Evolutionary conservation across 2,113 vertebrate genomes (phyloP), one percentile per base, ranked within the genome.

Genomic region (Cercopithecus mona): DNA sequence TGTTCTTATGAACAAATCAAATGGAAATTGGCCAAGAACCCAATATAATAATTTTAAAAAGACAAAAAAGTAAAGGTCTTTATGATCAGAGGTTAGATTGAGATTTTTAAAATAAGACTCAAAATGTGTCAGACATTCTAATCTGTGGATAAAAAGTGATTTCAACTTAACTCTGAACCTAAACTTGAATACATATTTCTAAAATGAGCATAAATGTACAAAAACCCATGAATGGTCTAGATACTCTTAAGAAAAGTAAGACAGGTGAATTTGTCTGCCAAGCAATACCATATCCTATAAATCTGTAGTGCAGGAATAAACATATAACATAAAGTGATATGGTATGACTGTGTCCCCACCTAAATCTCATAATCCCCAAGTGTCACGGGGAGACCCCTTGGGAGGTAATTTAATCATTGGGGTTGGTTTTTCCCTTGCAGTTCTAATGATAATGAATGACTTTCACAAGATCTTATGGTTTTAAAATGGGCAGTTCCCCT

Each of bases 1-100:
- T 38, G 9, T 90, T 80, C 76, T 84, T 30, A 94, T 57, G 55
- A 96, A 90, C 43, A 94, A 92, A 88, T 88, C 22, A 91, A 80
- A 94, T 18, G 52, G 27, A 92, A 91, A 27, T 78, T 88, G 48
- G 8, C 45, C 76, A 90, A 83, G 14, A 61, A 87, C 52, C 76
- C 45, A 78, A 23, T 88, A 64, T 50, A 59, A 43, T 88, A 76
- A 90, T 40, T 84, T 91, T 55, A 20, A 48, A 90, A 93, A 43
- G 17, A 79, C 4, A 13, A 64, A 59, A 75, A 30, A 64, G 25
- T 61, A 86, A 66, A 90, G 23, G 10, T 80, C 43, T 86, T 70
- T 88, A 61, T 35, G 45, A 95, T 87, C 43, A 96, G 27, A 72
- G 45, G n/a, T 93, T 95, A 84, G 43, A 10, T 48, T 88, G 64